These are phyloP conservation scores for Otocyon megalotis DNA, from an alignment of 2,113 vertebrate species.

Conservation along the genomic window DNA sequence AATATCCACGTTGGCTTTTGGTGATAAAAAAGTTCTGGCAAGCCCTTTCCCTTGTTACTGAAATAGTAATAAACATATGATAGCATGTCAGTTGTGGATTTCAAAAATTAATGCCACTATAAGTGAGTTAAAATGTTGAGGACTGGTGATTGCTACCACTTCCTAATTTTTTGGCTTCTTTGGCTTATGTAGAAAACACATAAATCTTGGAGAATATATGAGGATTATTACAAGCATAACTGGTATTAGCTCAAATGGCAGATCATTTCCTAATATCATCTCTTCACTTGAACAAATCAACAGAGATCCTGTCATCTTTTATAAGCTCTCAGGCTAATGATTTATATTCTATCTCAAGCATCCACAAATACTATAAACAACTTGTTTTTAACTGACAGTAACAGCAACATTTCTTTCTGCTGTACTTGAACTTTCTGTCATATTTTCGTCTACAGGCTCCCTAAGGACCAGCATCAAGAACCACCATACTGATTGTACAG, in stretches of 20 bases:
- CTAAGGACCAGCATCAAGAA: neutral
- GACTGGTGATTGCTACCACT: neutral
- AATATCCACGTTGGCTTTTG: neutral
- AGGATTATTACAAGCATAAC: neutral
- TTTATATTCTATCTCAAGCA: neutral
- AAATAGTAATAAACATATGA: neutral
- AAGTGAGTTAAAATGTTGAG: neutral
- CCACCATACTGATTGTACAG: too few relatives aligned
- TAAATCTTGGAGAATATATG: neutral
- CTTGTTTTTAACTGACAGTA: neutral
- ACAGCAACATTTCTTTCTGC: neutral
- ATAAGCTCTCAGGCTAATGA: neutral
- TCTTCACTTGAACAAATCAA: neutral
- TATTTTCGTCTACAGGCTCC: neutral
- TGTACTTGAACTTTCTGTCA: neutral
- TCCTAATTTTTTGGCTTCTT: neutral
- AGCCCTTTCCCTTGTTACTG: neutral
- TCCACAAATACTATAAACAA: neutral
- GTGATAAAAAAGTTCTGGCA: neutral
- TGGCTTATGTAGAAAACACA: neutral
- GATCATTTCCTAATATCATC: neutral
- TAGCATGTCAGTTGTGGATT: neutral
- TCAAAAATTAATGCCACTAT: neutral
- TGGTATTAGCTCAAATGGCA: neutral
- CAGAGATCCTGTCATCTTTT: neutral